phyloP scores from a whole-genome alignment of 2,113 vertebrate species.

The Stictonetta naevosa region DNA sequence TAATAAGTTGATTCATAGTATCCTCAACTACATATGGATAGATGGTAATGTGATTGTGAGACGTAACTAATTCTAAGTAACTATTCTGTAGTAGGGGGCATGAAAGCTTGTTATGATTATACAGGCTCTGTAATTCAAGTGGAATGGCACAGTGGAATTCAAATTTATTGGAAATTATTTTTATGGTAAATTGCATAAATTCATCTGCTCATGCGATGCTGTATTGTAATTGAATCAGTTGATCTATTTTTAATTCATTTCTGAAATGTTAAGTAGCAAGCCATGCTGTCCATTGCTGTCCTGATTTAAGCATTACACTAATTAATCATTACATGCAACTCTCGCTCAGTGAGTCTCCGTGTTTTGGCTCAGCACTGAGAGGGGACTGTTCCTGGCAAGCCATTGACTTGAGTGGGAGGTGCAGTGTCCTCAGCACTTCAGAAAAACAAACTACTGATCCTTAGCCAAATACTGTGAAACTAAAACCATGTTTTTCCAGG shows the following conservation, averaged over 20 bases:
- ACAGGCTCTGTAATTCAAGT: neutral
- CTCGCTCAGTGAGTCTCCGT: neutral
- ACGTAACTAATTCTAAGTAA: neutral
- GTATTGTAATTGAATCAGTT: neutral
- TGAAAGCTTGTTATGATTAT: neutral
- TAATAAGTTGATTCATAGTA: neutral
- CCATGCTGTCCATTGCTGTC: neutral
- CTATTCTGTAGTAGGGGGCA: neutral
- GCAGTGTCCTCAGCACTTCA: neutral
- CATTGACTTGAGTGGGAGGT: neutral
- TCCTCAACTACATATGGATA: neutral
- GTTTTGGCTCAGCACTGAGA: neutral
- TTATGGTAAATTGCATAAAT: neutral
- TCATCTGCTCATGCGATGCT: neutral
- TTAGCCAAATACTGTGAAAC: neutral
- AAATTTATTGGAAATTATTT: neutral
- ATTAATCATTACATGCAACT: neutral
- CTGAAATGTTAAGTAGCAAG: neutral
- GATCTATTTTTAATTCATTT: neutral
- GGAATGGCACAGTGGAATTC: neutral
- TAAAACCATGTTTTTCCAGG: slow-evolving; percentile 71
- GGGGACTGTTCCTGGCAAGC: neutral
- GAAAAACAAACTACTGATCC: neutral
- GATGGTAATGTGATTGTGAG: neutral
- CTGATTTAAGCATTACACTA: neutral